Evolutionary conservation across 2,113 vertebrate genomes (phyloP), one percentile per base, ranked within the genome.

Genomic region (Psilopsiagon aurifrons): DNA sequence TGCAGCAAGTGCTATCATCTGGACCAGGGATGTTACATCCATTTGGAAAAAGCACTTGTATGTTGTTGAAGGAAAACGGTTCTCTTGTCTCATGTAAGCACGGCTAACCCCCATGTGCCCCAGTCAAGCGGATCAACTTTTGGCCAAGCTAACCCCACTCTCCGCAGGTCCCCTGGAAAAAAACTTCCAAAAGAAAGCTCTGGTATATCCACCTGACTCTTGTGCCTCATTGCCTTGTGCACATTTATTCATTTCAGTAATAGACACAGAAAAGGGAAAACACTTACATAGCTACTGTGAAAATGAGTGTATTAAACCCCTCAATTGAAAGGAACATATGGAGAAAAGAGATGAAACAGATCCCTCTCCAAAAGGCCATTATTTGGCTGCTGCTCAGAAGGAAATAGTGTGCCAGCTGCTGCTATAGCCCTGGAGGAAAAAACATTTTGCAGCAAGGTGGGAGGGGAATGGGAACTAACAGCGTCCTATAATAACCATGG

Each of bases 401-500:
- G 66, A 97, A 96, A 96, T 76, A 67, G 49, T n/a, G 79, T 84
- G 77, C 92, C 95, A 96, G 92, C 95, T 95, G 96, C 94, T 93
- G 77, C 91, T 75, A 15, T 33, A 84, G 75, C 90, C 87, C 83
- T 63, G 64, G 81, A 92, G 88, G 86, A 49, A 87, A 92, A 94
- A 86, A 19, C 46, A 19, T 69, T 94, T 90, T 90, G 69, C 62
- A 77, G 76, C 33, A 88, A 86, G 83, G 55, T 84, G 69, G 8
- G 39, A 64, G 68, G 13, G 83, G 24, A 86, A 87, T 59, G 57
- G 33, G n/a, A 68, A 76, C 75, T 94, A 86, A 92, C 69, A 81
- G 88, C 76, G 84, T 67, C 46, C 43, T 73, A 89, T 92, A 79
- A 95, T 84, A 86, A 94, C 87, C 66, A 83, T 18, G 31, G 86